Evolutionary conservation across 2,888 invertebrate species (phyloP).

Genomic region (Seira musarum): DNA sequence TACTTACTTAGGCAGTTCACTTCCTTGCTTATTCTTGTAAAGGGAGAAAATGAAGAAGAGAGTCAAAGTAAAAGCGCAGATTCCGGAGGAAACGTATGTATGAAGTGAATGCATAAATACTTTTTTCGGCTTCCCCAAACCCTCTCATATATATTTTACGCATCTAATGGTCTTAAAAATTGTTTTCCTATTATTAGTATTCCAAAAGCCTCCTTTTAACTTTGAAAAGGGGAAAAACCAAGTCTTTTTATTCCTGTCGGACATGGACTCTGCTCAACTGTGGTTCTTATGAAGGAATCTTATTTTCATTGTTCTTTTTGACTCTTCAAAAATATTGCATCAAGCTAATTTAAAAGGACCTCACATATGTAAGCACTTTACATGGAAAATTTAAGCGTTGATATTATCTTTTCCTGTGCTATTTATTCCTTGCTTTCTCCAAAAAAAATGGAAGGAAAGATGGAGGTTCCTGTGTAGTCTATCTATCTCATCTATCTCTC

Average conservation of each 20-base stretch:
- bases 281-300: neutral
- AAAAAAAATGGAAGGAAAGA: neutral
- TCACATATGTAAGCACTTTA: constrained; percentile 15
- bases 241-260: too few species aligned
- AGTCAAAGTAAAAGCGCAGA: constrained; percentile 1
- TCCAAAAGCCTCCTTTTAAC: constrained; percentile 30
- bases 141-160: neutral
- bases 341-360: constrained; percentile 40
- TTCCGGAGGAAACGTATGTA: constrained; percentile 32
- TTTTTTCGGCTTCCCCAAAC: neutral
- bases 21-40: too few species aligned
- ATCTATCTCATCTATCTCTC: constrained; percentile 2
- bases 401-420: constrained; percentile 27
- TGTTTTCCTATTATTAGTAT: constrained; percentile 43
- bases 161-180: neutral
- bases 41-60: constrained; percentile 1
- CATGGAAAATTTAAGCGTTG: constrained; percentile 21
- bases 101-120: constrained; percentile 38
- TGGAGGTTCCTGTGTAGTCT: neutral
- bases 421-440: neutral
- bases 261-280: too few species aligned
- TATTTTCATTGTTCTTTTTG: constrained; percentile 26
- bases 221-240: constrained; percentile 6
- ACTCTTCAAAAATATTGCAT: constrained; percentile 14
- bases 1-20: too few species aligned